phyloP scores from a whole-genome alignment of 1,140 invertebrate species.

The Helicoverpa armigera region DNA sequence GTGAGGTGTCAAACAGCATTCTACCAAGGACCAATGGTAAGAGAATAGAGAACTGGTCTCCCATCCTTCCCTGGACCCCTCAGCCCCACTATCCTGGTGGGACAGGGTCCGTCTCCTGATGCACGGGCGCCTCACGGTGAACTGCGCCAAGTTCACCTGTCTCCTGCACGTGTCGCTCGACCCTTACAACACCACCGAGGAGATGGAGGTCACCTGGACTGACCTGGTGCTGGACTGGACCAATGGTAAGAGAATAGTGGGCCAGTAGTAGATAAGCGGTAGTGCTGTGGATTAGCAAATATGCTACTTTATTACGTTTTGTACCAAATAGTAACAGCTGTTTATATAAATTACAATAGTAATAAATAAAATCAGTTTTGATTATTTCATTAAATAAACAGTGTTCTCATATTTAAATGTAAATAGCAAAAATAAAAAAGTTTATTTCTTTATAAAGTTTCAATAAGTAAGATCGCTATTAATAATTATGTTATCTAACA shows the following conservation, averaged over 20 bases:
- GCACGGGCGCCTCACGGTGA: slow-evolving; percentile 96
- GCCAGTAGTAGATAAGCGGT: too few relatives aligned
- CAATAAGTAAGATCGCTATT: too few relatives aligned
- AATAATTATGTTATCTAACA: too few relatives aligned
- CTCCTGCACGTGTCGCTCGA: slow-evolving; percentile 97
- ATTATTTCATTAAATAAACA: too few relatives aligned
- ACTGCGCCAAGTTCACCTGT: slow-evolving; percentile 94
- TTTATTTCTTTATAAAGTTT: too few relatives aligned
- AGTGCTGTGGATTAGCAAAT: too few relatives aligned
- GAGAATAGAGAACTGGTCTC: slow-evolving; percentile 87
- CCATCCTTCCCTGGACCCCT: slow-evolving; percentile 96
- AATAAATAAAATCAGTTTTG: too few relatives aligned
- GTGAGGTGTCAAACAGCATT: slow-evolving; percentile 85
- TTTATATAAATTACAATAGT: too few relatives aligned
- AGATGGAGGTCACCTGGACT: slow-evolving; percentile 99
- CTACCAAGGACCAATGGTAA: slow-evolving; percentile 97
- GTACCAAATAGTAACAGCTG: too few relatives aligned
- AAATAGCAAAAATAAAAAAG: too few relatives aligned
- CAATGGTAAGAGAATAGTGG: slow-evolving; percentile 89
- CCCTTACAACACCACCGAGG: slow-evolving; percentile 99
- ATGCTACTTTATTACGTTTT: too few relatives aligned
- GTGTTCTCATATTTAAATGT: too few relatives aligned
- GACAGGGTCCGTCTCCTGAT: slow-evolving; percentile 97
- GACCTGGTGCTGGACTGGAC: slow-evolving; percentile 98
- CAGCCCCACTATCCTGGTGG: slow-evolving; percentile 97